Base-by-base conservation (phyloP, 2,888 invertebrate genomes). In the Drosophila tanythrix region DNA sequence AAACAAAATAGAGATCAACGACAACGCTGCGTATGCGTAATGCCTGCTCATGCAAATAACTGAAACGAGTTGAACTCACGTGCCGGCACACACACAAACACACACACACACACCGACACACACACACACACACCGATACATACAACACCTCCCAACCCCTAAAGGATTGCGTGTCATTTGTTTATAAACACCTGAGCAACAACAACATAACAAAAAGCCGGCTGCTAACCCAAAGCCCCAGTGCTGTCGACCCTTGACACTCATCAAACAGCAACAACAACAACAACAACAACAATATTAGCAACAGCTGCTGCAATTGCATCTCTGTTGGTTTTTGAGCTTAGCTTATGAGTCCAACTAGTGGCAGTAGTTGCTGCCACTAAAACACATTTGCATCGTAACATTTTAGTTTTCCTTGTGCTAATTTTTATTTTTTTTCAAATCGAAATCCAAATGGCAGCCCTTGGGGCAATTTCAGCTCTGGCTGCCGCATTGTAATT, bases 101-200 rank as follows among this genome's bases (percentile, higher is more conserved):
- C 58, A 36, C 38, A 11, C 11, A 27, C 18, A 43, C 38, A 48
- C 57, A 68, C 21, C 21, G 21, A 21, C 61, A 70, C 76, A 80
- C 62, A 68, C 67, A 74, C 69, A 29, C 38, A 40, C 66, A 62
- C 60, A 72, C 74, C 72, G 10, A 33, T 61, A 70, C 76, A 80
- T 60, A 68, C 67, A 61, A 62, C 59, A 72, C 74, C 75, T 59
- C 73, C 74, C 70, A 56, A 40, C 74, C 75, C 70, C 77, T 36
- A 76, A 86, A 89, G 85, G 78, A 90, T 91, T 91, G 91, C 91
- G 91, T 91, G 91, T 83, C 82, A 91, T 91, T 91, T 91, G 90
- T 91, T 91, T 91, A 91, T 91, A 91, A 91, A 86, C 89, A 89
- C 84, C 86, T 83, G 79, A 82, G 40, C 40, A 64, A 53, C 56